Percentiles rank a stretch among this genome's conserved stretches.
Conservation (phyloP, 2,113 vertebrate species). For the Myocastor coypus region DNA sequence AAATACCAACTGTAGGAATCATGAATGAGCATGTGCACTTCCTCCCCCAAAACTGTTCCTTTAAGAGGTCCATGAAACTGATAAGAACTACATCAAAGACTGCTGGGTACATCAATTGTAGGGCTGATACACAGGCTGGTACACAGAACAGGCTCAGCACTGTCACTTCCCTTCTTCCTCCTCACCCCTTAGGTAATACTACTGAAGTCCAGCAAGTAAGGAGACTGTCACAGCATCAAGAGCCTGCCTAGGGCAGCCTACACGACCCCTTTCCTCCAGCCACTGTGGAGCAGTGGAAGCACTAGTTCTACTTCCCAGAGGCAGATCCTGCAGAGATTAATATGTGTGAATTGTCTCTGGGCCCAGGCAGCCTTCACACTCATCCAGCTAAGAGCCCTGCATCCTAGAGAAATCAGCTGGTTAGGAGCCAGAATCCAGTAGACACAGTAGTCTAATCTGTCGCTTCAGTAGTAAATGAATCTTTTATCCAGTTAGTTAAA, state of each 20-base stretch:
- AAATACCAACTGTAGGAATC: not conserved
- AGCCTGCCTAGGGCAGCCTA: too few relatives aligned
- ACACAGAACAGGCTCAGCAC: not conserved
- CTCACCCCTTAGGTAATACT: not conserved
- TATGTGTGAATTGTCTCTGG: accelerated
- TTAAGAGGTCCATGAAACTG: not conserved
- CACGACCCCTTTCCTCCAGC: not conserved
- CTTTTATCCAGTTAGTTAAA: not conserved
- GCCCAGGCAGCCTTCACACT: not conserved
- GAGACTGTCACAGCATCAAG: not conserved
- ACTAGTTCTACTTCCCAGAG: not conserved
- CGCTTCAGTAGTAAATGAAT: not conserved
- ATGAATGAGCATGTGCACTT: not conserved
- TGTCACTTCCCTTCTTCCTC: not conserved
- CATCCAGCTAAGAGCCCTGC: not conserved
- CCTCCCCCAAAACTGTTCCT: not conserved
- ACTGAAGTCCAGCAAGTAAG: not conserved
- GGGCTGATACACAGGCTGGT: not conserved
- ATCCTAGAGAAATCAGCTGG: not conserved
- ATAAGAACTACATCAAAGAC: not conserved
- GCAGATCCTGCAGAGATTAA: not conserved
- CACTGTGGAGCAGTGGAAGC: too few relatives aligned
- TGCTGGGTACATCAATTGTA: not conserved
- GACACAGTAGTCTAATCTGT: not conserved
- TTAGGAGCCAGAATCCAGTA: not conserved